Conservation (phyloP, 2,113 vertebrate genomes). For the Etheostoma cragini region DNA sequence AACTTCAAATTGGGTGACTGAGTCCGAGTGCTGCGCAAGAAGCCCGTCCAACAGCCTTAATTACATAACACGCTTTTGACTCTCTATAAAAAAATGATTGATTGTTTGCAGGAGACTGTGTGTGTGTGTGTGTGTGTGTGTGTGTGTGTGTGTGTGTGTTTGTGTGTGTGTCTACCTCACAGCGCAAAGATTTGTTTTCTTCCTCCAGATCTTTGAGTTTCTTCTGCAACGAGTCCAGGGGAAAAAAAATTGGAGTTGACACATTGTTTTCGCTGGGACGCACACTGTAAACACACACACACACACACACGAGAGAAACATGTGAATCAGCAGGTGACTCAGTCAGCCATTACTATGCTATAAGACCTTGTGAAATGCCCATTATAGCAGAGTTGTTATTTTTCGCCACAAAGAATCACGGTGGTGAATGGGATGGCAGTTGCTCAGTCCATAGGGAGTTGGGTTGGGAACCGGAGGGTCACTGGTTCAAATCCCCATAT, state of each 20-base stretch:
- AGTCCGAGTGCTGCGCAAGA: no score
- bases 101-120: not conserved
- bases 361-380: not conserved
- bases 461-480: no score
- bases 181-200: slow-evolving; percentile 94
- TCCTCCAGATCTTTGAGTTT: slow-evolving; percentile 98
- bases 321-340: not conserved
- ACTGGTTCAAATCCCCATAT: no score
- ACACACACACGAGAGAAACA: not conserved
- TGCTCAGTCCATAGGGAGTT: no score
- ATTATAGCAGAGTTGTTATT: not conserved
- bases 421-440: no score
- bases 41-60: no score
- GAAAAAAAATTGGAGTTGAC: slow-evolving; percentile 91
- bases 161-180: slow-evolving; percentile 84
- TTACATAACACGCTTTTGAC: no score
- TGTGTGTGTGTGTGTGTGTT: not conserved
- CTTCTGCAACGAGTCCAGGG: slow-evolving; percentile 95
- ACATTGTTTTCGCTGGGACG: slow-evolving; percentile 90
- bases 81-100: not conserved
- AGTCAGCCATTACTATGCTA: not conserved
- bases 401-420: not conserved
- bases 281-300: slow-evolving; percentile 79
- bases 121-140: not conserved
- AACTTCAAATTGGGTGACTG: no score